These are phyloP conservation scores for Conger conger DNA, from an alignment of 2,113 vertebrate genomes.

Conservation along the genomic window DNA sequence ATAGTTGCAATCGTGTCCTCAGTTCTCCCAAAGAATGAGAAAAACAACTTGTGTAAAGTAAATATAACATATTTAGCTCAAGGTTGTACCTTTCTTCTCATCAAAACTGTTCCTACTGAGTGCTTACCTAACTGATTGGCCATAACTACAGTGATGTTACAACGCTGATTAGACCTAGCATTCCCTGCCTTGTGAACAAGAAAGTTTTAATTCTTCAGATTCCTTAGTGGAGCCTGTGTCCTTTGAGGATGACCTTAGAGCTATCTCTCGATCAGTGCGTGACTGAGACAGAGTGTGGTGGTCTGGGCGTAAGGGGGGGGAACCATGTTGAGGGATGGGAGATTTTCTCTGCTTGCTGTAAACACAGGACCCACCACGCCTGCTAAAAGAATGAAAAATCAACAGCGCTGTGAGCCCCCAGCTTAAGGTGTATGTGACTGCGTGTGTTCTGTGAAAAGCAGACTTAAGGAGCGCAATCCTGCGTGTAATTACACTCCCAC, in stretches of 20 bases:
- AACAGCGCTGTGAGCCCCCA: not conserved
- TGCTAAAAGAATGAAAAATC: not conserved
- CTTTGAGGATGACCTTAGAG: constrained; percentile 68
- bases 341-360: not conserved
- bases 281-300: constrained; percentile 45
- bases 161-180: constrained; percentile 48
- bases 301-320: constrained; percentile 1
- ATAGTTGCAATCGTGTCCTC: not conserved
- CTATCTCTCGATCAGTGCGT: constrained; percentile 73
- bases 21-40: not conserved
- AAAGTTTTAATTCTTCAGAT: constrained; percentile 66
- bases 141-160: not conserved
- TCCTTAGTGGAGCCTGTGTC: constrained; percentile 63
- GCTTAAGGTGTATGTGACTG: constrained; percentile 4
- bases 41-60: not conserved
- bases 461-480: constrained; percentile 7
- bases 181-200: constrained; percentile 56
- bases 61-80: not conserved
- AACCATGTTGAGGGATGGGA: not conserved
- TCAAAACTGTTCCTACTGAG: not conserved
- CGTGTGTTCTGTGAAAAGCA: not conserved
- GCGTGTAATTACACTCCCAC: not conserved
- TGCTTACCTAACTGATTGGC: not conserved
- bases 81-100: not conserved
- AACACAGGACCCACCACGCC: not conserved